Conservation (phyloP, 2,113 vertebrate species). For the Chloropsis cyanopogon region DNA sequence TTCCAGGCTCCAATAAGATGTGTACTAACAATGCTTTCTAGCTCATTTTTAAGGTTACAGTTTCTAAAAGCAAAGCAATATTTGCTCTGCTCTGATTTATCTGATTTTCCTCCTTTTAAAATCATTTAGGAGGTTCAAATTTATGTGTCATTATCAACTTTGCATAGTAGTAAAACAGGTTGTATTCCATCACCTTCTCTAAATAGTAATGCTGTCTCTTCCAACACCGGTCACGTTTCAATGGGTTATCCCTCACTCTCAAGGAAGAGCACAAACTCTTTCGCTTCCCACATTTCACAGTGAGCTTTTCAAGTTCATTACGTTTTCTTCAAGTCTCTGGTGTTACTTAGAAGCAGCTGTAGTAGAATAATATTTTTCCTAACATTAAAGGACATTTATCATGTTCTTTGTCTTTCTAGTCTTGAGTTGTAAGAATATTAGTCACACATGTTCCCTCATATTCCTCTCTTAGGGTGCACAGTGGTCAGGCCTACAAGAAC, state of each 20-base stretch:
- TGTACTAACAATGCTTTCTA: background rate
- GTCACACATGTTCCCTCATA: background rate
- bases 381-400: background rate
- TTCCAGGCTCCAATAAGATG: background rate
- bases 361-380: background rate
- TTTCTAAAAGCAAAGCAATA: background rate
- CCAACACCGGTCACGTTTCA: background rate
- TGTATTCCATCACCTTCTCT: background rate
- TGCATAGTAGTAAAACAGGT: background rate
- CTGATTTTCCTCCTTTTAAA: background rate
- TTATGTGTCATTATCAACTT: background rate
- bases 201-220: background rate
- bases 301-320: background rate
- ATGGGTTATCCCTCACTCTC: background rate
- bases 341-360: background rate
- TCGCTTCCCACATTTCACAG: background rate
- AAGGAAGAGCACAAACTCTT: background rate
- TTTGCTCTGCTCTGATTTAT: background rate
- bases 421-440: background rate
- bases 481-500: background rate
- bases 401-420: background rate
- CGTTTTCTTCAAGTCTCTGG: background rate
- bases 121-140: background rate
- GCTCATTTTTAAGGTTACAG: background rate
- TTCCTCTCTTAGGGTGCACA: slow-evolving; percentile 22